Conservation (phyloP, 2,113 vertebrate species). For the Arothron firmamentum region DNA sequence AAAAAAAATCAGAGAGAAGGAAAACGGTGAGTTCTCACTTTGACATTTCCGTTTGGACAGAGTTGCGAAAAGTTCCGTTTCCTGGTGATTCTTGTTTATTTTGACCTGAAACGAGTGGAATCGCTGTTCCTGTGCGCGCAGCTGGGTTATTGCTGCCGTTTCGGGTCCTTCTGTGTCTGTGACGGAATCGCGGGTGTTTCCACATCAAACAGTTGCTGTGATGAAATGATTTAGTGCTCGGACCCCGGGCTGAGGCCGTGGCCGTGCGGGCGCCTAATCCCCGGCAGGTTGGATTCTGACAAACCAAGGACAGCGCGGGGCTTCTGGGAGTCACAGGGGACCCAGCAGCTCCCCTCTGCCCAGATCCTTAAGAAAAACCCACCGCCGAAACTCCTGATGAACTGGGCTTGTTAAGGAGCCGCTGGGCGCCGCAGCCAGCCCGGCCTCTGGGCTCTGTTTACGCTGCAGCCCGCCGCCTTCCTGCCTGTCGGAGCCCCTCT, state of each 20-base stretch:
- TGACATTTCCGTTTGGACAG: constrained; percentile 1
- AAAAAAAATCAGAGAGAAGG: constrained; percentile 38
- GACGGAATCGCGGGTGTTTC: background rate
- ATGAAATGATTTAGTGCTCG: constrained; percentile 37
- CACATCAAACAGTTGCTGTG: constrained; percentile 11
- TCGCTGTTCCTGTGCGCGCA: background rate
- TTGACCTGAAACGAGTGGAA: background rate
- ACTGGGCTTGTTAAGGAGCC: constrained; percentile 55
- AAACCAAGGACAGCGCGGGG: constrained; percentile 37
- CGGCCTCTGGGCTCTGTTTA: constrained; percentile 92
- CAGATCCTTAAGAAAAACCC: constrained; percentile 59
- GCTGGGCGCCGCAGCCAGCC: constrained; percentile 87
- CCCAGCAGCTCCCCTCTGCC: constrained; percentile 37
- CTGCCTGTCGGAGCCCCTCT: constrained; percentile 66
- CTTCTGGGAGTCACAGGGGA: constrained; percentile 22
- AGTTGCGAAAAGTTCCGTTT: no score
- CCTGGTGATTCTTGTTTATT: no score
- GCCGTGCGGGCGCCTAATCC: constrained; percentile 24
- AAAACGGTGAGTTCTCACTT: constrained; percentile 68
- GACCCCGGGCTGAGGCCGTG: constrained; percentile 13
- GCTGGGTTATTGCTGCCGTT: background rate
- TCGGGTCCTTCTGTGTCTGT: no score
- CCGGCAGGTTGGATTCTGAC: constrained; percentile 52
- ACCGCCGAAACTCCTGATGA: constrained; percentile 41
- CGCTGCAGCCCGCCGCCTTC: constrained; percentile 77